Percentiles rank a stretch among this genome's conserved stretches.
Conservation (phyloP, 2,797 vertebrate species). For the Siniperca undulata region DNA sequence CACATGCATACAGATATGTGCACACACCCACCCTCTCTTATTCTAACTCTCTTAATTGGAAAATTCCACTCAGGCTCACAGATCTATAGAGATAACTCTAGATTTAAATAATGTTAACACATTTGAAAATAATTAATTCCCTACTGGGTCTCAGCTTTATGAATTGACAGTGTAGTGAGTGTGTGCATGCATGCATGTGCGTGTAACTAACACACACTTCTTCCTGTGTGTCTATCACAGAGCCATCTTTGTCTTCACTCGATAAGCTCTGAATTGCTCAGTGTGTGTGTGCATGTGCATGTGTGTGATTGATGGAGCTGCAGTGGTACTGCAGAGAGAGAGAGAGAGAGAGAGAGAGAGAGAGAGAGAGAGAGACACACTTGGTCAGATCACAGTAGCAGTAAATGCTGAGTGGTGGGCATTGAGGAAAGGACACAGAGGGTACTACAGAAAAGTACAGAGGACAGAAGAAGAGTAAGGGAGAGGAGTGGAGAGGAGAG, state of each 20-base stretch:
- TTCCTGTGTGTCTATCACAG: constrained; percentile 64
- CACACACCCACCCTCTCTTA: background rate
- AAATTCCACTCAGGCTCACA: constrained; percentile 18
- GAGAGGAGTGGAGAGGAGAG: constrained; percentile 6
- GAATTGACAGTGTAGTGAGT: constrained; percentile 19
- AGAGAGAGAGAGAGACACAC: constrained; percentile 41
- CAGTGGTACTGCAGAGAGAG: constrained; percentile 75
- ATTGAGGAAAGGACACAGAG: constrained; percentile 38
- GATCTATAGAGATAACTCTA: constrained; percentile 38
- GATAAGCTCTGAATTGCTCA: constrained; percentile 54
- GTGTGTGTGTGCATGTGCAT: constrained; percentile 31
- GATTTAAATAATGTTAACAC: constrained; percentile 64
- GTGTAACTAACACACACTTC: constrained; percentile 41
- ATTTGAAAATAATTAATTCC: constrained; percentile 72
- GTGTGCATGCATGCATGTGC: background rate
- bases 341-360: constrained; percentile 45
- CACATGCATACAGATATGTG: background rate
- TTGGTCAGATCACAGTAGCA: constrained; percentile 68
- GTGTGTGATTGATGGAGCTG: constrained; percentile 78
- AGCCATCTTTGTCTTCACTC: constrained; percentile 64
- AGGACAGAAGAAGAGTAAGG: constrained; percentile 4
- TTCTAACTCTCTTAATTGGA: constrained; percentile 20
- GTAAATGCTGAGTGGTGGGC: constrained; percentile 68
- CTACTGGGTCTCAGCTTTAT: constrained; percentile 34
- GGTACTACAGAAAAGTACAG: constrained; percentile 15